Evolutionary conservation across 2,888 invertebrate species (phyloP).

Genomic region (Athetis lepigone): DNA sequence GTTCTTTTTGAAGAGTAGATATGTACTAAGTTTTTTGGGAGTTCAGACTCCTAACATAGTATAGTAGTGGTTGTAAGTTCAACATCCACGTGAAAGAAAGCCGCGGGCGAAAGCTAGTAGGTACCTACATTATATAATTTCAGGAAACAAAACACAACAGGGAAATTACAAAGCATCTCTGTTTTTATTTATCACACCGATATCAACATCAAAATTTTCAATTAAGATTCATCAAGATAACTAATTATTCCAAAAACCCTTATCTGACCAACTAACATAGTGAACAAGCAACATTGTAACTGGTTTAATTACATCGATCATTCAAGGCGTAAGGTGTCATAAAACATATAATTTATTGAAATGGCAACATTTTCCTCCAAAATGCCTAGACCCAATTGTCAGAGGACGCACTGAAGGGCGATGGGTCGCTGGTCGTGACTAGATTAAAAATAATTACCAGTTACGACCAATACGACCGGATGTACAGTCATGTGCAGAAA

Average conservation of each 20-base stretch:
- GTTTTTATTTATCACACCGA: not conserved
- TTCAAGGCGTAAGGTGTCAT: slow-evolving; percentile 46
- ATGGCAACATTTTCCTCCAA: slow-evolving; percentile 76
- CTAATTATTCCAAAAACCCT: slow-evolving; percentile 12
- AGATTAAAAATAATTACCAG: slow-evolving; percentile 36
- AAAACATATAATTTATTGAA: slow-evolving; percentile 54
- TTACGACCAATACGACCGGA: slow-evolving; percentile 27
- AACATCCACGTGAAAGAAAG: too few species aligned
- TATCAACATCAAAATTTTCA: not conserved
- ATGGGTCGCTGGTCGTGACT: slow-evolving; percentile 58
- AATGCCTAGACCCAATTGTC: slow-evolving; percentile 82
- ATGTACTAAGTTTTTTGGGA: too few species aligned
- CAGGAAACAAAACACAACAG: not conserved
- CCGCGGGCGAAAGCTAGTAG: too few species aligned
- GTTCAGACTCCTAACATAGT: too few species aligned
- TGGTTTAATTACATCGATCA: slow-evolving; percentile 34
- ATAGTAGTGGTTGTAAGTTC: too few species aligned
- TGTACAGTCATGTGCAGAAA: too few species aligned
- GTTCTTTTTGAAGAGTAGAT: too few species aligned
- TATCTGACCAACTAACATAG: not conserved
- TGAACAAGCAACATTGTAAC: slow-evolving; percentile 18
- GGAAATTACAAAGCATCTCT: not conserved
- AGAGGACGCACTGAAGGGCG: slow-evolving; percentile 65
- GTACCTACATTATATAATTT: not conserved
- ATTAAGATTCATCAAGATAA: not conserved